phyloP scores from a whole-genome alignment of 2,113 vertebrate genomes.

The Oncorhynchus kisutch region DNA sequence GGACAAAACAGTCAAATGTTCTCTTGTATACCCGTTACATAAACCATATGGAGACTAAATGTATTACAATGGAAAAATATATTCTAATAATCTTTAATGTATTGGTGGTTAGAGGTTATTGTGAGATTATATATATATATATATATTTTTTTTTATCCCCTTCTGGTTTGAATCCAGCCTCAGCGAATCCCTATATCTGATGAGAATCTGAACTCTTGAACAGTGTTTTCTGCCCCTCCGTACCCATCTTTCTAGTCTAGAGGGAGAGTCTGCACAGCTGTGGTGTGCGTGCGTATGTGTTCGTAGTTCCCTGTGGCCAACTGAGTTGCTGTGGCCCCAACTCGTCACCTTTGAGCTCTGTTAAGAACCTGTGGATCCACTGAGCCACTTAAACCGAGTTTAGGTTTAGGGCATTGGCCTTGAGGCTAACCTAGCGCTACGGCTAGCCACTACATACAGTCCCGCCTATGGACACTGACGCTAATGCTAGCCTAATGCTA shows the following conservation, averaged over 20 bases:
- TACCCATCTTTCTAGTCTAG: neutral
- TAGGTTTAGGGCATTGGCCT: slow-evolving; percentile 1
- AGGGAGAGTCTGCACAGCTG: neutral
- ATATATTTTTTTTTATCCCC: neutral
- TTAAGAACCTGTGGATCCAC: slow-evolving; percentile 9
- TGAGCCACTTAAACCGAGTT: slow-evolving; percentile 41
- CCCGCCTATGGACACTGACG: slow-evolving; percentile 14
- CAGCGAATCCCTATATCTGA: neutral
- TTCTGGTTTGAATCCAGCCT: neutral
- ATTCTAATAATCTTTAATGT: neutral
- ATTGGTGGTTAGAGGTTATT: neutral
- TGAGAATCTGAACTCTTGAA: neutral
- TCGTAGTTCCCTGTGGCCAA: neutral
- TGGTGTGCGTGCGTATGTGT: neutral
- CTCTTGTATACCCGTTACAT: too few species aligned
- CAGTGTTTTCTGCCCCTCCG: neutral
- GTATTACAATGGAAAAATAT: neutral
- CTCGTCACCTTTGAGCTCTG: slow-evolving; percentile 32
- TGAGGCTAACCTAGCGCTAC: slow-evolving; percentile 8
- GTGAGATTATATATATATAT: neutral
- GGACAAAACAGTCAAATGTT: too few species aligned
- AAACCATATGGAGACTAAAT: neutral
- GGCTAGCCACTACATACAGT: neutral
- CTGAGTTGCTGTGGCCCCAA: slow-evolving; percentile 30
- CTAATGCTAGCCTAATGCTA: slow-evolving; percentile 20